Evolutionary conservation across 2,113 vertebrate species (phyloP).

Genomic region (Hippoglossus stenolepis): DNA sequence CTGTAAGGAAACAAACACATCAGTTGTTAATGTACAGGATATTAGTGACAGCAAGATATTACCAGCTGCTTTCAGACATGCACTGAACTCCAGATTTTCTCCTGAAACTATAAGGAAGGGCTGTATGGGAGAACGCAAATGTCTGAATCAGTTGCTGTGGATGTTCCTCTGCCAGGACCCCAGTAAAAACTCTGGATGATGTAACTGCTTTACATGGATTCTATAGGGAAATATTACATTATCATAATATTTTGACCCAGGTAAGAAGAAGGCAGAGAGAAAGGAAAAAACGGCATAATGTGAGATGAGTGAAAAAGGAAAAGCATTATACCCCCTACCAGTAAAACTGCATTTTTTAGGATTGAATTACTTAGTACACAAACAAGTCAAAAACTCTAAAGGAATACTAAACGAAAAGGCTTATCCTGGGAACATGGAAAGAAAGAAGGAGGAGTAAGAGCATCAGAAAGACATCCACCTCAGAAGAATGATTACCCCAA

Average conservation of each 20-base stretch:
- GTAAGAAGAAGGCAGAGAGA: background rate
- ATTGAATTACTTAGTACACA: too few species aligned
- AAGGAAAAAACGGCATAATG: background rate
- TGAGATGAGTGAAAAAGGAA: background rate
- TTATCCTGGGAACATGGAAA: background rate
- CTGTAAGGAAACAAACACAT: slow-evolving; percentile 74
- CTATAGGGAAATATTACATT: background rate
- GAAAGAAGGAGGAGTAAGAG: background rate
- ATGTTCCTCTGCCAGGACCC: too few species aligned
- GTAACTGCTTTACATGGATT: background rate
- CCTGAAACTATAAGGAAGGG: too few species aligned
- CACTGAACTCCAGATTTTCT: too few species aligned
- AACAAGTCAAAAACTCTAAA: background rate
- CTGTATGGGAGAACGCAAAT: too few species aligned
- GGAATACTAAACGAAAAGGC: background rate
- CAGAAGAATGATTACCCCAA: slow-evolving; percentile 6
- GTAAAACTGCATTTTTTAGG: too few species aligned
- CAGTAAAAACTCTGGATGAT: background rate
- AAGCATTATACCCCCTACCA: too few species aligned
- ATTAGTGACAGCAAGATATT: background rate
- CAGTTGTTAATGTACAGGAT: background rate
- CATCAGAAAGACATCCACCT: slow-evolving; percentile 6
- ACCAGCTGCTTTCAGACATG: too few species aligned
- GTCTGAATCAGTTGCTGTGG: too few species aligned
- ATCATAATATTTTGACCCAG: background rate